A percentile compares a stretch with the other conserved stretches of the same genome.
phyloP scores from a whole-genome alignment of 2,888 invertebrate species.

The Agrochola lychnidis region DNA sequence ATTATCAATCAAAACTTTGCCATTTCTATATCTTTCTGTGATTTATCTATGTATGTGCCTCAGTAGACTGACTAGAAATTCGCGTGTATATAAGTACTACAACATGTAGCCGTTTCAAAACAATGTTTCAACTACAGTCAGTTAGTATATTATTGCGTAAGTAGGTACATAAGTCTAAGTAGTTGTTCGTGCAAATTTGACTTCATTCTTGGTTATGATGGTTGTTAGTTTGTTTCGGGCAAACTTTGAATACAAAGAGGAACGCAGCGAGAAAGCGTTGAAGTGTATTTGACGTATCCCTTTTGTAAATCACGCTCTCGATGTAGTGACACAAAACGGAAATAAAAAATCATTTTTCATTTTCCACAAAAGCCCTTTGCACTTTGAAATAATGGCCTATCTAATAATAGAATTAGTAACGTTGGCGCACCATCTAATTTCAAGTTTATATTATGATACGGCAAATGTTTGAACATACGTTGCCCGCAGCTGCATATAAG shows the following conservation, averaged over 20 bases:
- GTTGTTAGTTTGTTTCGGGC: constrained; percentile 21
- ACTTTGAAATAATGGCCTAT: not conserved
- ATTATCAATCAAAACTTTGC: not conserved
- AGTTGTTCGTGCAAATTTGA: constrained; percentile 26
- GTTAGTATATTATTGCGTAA: constrained; percentile 28
- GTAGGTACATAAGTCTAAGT: constrained; percentile 9
- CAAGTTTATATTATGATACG: constrained; percentile 16
- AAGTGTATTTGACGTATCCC: constrained; percentile 31
- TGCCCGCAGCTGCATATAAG: constrained; percentile 28
- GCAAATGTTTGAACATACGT: constrained; percentile 16
- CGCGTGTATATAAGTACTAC: constrained; percentile 8
- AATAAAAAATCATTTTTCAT: constrained; percentile 26
- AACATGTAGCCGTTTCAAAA: constrained; percentile 41
- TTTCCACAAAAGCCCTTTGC: not conserved
- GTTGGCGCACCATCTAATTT: constrained; percentile 5
- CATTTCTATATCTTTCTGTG: not conserved
- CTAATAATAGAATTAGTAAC: not conserved
- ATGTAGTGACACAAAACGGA: constrained; percentile 12
- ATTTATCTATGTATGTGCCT: not conserved
- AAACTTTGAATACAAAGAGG: constrained; percentile 21
- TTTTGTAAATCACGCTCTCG: constrained; percentile 37
- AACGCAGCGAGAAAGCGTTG: constrained; percentile 19
- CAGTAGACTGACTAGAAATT: constrained; percentile 8
- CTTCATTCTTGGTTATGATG: constrained; percentile 26
- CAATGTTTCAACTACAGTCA: constrained; percentile 36